These are phyloP conservation scores for Rhodophaea formosa DNA, from an alignment of 2,888 invertebrate species.

Conservation along the genomic window DNA sequence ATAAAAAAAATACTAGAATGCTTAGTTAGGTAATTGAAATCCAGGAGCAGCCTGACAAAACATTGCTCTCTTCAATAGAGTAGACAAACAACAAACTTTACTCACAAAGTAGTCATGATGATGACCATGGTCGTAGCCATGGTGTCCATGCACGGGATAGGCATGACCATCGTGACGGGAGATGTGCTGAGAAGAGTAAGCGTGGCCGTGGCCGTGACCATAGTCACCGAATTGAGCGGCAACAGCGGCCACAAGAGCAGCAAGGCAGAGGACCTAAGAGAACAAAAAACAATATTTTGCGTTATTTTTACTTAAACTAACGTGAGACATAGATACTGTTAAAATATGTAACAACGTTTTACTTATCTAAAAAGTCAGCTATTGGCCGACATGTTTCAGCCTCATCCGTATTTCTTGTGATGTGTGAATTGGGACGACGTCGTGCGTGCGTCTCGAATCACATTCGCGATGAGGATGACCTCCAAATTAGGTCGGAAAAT, in stretches of 20 bases:
- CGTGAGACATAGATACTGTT: too few relatives aligned
- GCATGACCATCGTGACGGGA: constrained; percentile 34
- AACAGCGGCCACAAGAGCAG: constrained; percentile 23
- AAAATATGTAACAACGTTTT: too few relatives aligned
- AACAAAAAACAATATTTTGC: background rate
- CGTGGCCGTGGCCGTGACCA: constrained; percentile 49
- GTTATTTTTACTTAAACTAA: background rate
- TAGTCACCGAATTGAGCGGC: constrained; percentile 18
- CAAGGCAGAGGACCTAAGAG: constrained; percentile 10
- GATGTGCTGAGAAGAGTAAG: constrained; percentile 34
- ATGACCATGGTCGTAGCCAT: constrained; percentile 14
- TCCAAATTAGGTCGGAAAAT: too few relatives aligned
- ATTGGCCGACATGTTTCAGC: too few relatives aligned
- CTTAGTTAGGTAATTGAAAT: too few relatives aligned
- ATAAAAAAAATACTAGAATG: too few relatives aligned
- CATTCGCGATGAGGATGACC: too few relatives aligned
- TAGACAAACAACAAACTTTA: background rate
- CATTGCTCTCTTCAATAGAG: background rate
- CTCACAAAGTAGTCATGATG: constrained; percentile 27
- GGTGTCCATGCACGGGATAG: constrained; percentile 23
- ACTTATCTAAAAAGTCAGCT: too few relatives aligned
- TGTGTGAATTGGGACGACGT: too few relatives aligned
- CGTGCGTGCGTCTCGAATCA: too few relatives aligned
- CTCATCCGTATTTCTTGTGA: too few relatives aligned
- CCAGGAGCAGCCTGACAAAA: background rate